phyloP scores from a whole-genome alignment of 2,113 vertebrate genomes.

The Tragelaphus scriptus region DNA sequence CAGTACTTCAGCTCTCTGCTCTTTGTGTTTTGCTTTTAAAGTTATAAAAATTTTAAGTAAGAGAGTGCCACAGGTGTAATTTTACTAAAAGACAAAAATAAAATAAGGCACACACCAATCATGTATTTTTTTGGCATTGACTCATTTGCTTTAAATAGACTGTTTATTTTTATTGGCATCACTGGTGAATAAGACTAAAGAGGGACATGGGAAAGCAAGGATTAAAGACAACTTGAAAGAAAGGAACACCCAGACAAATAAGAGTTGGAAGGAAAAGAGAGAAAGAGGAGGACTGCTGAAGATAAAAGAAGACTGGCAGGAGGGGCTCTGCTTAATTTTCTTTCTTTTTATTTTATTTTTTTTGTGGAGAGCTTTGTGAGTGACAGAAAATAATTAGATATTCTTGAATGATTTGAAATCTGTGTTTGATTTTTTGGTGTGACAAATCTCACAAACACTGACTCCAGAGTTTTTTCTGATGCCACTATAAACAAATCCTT shows the following conservation, averaged over 20 bases:
- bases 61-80: conserved; percentile 25
- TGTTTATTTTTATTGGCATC: conserved; percentile 59
- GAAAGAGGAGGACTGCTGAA: background rate
- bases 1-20: background rate
- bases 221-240: conserved; percentile 57
- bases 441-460: conserved; percentile 45
- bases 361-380: conserved; percentile 27
- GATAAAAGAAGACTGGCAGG: conserved; percentile 34
- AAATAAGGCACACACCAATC: background rate
- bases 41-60: background rate
- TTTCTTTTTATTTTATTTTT: background rate
- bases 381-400: conserved; percentile 35
- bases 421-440: conserved; percentile 41
- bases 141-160: conserved; percentile 43
- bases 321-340: conserved; percentile 12
- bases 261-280: conserved; percentile 39
- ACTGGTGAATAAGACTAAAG: conserved; percentile 35
- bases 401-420: conserved; percentile 49
- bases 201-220: conserved; percentile 30
- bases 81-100: conserved; percentile 5
- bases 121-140: background rate
- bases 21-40: conserved; percentile 21
- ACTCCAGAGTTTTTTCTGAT: conserved; percentile 54
- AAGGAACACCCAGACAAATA: conserved; percentile 10
- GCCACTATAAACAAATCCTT: conserved; percentile 30